phyloP scores from a whole-genome alignment of 2,113 vertebrate species.

The Parotia lawesii region DNA sequence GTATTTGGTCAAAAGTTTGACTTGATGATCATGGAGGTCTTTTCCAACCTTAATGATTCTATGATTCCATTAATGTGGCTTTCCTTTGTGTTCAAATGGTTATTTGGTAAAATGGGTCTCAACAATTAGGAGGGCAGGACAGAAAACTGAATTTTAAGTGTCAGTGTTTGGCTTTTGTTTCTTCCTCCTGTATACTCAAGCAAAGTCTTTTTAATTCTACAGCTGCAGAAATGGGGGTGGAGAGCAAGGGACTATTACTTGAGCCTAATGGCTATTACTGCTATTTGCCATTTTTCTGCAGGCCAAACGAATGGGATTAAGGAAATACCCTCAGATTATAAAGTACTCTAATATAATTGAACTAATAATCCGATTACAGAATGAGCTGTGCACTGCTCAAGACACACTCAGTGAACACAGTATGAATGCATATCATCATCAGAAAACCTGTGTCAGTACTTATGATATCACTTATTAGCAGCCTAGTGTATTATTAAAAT shows the following conservation, averaged over 20 bases:
- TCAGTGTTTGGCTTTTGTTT: not conserved
- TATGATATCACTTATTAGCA: not conserved
- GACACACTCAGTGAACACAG: not conserved
- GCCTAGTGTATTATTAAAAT: not conserved
- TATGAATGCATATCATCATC: not conserved
- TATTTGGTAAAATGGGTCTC: not conserved
- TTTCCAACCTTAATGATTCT: not conserved
- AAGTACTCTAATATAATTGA: not conserved
- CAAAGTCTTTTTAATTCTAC: not conserved
- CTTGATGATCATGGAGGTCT: not conserved
- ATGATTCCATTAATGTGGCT: not conserved
- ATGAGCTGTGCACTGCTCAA: not conserved
- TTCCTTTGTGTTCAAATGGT: not conserved
- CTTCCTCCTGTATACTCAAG: not conserved
- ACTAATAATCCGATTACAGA: constrained; percentile 16
- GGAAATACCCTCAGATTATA: not conserved
- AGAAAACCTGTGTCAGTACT: not conserved
- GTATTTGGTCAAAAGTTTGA: not conserved
- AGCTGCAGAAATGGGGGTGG: not conserved
- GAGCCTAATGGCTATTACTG: not conserved
- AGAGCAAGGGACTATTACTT: not conserved
- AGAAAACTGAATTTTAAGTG: not conserved
- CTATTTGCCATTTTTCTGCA: not conserved
- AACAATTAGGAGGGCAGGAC: not conserved
- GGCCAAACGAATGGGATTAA: not conserved